Base-by-base conservation (phyloP, 2,888 invertebrate species). In the Lithophane leautieri region DNA sequence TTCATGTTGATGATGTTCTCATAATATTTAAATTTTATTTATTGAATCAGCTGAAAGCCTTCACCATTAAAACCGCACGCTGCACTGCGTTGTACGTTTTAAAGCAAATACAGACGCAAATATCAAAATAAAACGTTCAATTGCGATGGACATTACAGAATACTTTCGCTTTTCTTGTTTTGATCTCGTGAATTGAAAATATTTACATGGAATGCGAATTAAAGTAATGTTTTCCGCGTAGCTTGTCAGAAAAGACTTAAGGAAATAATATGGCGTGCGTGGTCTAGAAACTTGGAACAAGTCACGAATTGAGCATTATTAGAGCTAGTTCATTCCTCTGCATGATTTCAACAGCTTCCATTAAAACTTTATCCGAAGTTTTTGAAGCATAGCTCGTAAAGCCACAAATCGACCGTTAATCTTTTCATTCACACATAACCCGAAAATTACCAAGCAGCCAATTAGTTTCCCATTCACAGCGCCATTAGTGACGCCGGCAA, bases 381-480 rank as follows among this genome's bases (percentile, higher is more conserved):
- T 11, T 44, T 40, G 14, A 44, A 62, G 52, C 19, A 60, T 58
- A 61, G 42, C 14, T 63, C 81, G 22, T 75, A 71, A 82, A 68
- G 40, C 4, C 40, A 54, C 28, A 74, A 67, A 83, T 60, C 16
- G 65, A 60, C 76, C 12, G 47, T 82, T 67, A 79, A 78, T 76
- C 34, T 68, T 78, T 81, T 83, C 81, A 87, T 86, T 87, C 77
- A 81, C 70, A 79, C 70, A 44, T 73, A 76, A 83, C 75, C 74
- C 75, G 67, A 85, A 85, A 83, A 81, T 72, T 14, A 76, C 40
- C 69, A 61, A 62, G 75, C 69, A 82, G 61, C 68, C 76, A 87
- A 88, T 86, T 85, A 88, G 85, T 79, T 84, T 79, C 73, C 76
- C 85, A 88, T 86, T 86, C 81, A 84, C 79, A 74, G 80, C 52